These are phyloP conservation scores for Mystacides longicornis DNA, from an alignment of 2,888 invertebrate species.

Conservation along the genomic window DNA sequence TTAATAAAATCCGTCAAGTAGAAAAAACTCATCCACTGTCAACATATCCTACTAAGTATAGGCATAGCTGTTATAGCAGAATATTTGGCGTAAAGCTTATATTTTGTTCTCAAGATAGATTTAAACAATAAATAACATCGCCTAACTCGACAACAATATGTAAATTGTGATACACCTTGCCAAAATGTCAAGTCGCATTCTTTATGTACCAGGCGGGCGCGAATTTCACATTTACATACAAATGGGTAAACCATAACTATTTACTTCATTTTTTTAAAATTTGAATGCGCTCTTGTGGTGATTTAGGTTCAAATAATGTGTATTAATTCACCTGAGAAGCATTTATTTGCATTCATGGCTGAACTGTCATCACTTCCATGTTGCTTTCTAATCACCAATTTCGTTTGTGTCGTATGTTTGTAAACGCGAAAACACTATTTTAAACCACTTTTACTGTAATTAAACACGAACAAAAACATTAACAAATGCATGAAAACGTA, in stretches of 20 bases:
- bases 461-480: background rate
- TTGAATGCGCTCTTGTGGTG: too few species aligned
- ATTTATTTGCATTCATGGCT: conserved; percentile 53
- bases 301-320: background rate
- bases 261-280: background rate
- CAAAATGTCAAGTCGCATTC: conserved; percentile 18
- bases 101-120: too few species aligned
- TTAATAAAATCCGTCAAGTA: too few species aligned
- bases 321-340: conserved; percentile 15
- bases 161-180: conserved; percentile 11
- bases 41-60: too few species aligned
- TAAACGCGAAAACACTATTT: conserved; percentile 5
- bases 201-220: too few species aligned
- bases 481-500: background rate
- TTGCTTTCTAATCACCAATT: conserved; percentile 43
- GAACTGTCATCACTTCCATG: conserved; percentile 54
- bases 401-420: conserved; percentile 16
- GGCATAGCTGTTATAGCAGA: too few species aligned
- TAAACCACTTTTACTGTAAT: too few species aligned
- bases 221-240: too few species aligned
- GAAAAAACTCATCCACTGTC: too few species aligned
- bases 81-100: too few species aligned
- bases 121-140: background rate
- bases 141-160: conserved; percentile 3
- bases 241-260: background rate